These are phyloP conservation scores for Limanda limanda DNA, from an alignment of 2,113 vertebrate genomes.

Conservation along the genomic window DNA sequence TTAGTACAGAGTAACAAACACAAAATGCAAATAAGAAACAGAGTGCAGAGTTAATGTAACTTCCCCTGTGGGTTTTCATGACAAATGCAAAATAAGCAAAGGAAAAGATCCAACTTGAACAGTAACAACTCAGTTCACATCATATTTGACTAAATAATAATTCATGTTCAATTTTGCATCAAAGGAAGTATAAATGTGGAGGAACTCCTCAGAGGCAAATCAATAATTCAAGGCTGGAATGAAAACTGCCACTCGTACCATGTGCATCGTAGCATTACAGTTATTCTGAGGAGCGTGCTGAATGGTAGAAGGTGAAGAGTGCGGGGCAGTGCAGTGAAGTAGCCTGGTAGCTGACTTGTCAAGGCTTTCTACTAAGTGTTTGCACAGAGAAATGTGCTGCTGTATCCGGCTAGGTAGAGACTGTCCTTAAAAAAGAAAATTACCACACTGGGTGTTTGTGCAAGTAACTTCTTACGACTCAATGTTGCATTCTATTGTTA, in stretches of 20 bases:
- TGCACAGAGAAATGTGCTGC: slow-evolving; percentile 7
- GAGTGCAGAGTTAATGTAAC: not conserved
- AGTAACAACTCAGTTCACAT: slow-evolving; percentile 10
- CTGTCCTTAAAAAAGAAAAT: not conserved
- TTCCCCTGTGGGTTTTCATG: slow-evolving; percentile 5
- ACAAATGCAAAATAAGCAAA: slow-evolving; percentile 1
- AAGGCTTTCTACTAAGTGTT: slow-evolving; percentile 1
- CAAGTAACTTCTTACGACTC: not conserved
- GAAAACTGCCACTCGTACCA: slow-evolving; percentile 15
- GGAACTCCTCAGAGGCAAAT: slow-evolving; percentile 37
- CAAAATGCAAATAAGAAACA: slow-evolving; percentile 7
- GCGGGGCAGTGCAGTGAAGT: not conserved
- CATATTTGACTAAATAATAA: slow-evolving; percentile 35
- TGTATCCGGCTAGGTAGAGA: not conserved
- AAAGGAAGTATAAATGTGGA: slow-evolving; percentile 20
- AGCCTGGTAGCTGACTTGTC: not conserved
- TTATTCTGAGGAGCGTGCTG: slow-evolving; percentile 28
- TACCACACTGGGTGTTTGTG: not conserved
- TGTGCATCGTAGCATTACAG: slow-evolving; percentile 45
- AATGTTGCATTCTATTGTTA: not conserved
- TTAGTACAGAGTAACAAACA: not conserved
- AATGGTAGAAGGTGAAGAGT: slow-evolving; percentile 23
- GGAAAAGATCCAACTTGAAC: not conserved
- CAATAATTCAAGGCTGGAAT: slow-evolving; percentile 50
- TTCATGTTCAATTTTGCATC: slow-evolving; percentile 41